Base-by-base conservation (phyloP, 1,140 invertebrate genomes). In the Sitodiplosis mosellana region DNA sequence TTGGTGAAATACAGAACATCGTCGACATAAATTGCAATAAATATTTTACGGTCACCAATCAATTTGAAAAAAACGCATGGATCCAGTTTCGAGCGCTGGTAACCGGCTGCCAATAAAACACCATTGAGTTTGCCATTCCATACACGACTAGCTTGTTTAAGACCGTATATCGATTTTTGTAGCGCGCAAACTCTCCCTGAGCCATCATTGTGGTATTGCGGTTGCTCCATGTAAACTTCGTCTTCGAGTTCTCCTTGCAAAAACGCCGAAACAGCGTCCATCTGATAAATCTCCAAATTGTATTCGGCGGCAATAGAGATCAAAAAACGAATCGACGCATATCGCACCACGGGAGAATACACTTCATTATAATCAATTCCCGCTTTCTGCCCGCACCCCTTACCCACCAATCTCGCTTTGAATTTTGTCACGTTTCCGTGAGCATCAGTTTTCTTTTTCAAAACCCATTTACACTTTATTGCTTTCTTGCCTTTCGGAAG, bases 151-250 rank as follows among this genome's bases (percentile, higher is more conserved):
- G 12, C 10, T 44, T 44, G 42, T 15, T 44, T 44, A 10, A 44
- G 21, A 44, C 46, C 36, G 4, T 33, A 52, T 40, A 27, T 15
- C 37, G 18, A 38, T 17, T 17, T 44, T 12, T 48, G 2, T 7
- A 51, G 43, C 3, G 12, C n/a, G 45, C 51, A 50, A 7, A 45
- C 48, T 34, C 36, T 18, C 20, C 38, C 46, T 12, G 45, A 46
- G 12, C 40, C 19, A 14, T 38, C 46, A 10, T 47, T 34, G 22
- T 8, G 40, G 4, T 55, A 20, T 33, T 58, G 54, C 38, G 61
- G 61, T 43, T 63, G 57, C 19, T 61, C 42, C 57, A 67, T 63
- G 46, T 54, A 69, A 6, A 69, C 58, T 4, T 66, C 56, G 51
- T 61, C 59, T 22, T 52, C 22, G 27, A 54, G 36, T 1, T 53